A percentile compares a stretch with the other conserved stretches of the same genome.
phyloP scores from a whole-genome alignment of 2,888 invertebrate species.

The Leuctra nigra region DNA sequence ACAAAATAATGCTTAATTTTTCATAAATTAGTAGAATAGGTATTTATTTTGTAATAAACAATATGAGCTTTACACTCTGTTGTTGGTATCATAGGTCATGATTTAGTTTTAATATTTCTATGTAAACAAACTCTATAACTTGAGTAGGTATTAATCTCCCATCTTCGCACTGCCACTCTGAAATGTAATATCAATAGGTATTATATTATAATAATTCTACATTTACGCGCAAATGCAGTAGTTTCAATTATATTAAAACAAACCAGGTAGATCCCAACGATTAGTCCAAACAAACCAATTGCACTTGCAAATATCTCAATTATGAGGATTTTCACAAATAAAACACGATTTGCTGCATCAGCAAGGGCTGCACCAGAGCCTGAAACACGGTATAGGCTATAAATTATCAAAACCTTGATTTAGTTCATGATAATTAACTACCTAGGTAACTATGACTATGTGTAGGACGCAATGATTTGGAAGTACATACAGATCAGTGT shows the following conservation, averaged over 20 bases:
- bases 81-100: no score
- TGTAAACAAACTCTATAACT: no score
- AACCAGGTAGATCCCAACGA: constrained; percentile 1
- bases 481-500: no score
- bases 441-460: no score
- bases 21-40: no score
- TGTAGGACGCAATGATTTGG: no score
- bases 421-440: no score
- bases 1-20: no score
- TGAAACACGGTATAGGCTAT: background rate
- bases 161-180: background rate
- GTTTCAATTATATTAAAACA: background rate
- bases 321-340: constrained; percentile 9
- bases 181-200: background rate
- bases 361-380: constrained; percentile 4
- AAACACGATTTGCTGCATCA: background rate
- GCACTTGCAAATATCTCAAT: constrained; percentile 14
- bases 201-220: background rate
- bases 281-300: constrained; percentile 2
- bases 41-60: no score
- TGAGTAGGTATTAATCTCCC: no score
- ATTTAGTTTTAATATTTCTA: background rate
- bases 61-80: no score
- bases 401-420: no score
- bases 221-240: background rate